Evolutionary conservation across 2,113 vertebrate genomes (phyloP), one percentile per base, ranked within the genome.

Genomic region (Charadrius vociferus): DNA sequence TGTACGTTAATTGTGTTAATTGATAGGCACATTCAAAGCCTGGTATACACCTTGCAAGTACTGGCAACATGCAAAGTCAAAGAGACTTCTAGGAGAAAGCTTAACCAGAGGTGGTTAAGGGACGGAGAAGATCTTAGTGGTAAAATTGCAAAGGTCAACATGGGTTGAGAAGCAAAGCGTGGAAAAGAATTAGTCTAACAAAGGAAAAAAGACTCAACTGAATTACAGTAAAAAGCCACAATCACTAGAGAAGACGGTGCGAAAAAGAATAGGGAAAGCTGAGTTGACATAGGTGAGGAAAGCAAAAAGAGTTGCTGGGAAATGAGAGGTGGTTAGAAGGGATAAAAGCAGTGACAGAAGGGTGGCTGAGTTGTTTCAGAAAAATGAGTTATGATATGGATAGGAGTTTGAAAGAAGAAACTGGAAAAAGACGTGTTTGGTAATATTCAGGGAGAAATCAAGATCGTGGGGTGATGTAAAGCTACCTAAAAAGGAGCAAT

Each of bases 151-250:
- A 67, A 80, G 84, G 47, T 81, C 74, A 77, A 6, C 45, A 8
- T 36, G 58, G 63, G 34, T 26, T 81, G 84, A 81, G 88, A 71
- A 65, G 63, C 47, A 71, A 71, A 81, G 63, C 4, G 49, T 47
- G 52, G 92, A 52, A 81, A 70, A 88, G 52, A 87, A 80, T 72
- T 65, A 75, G 62, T 80, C 79, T 93, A 32, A 91, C 62, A 91
- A 66, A 81, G 58, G 52, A 45, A 30, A 65, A 77, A 81, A 43
- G 68, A 18, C 58, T 84, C 36, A 45, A 30, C 26, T 36, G 49
- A 75, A 66, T 85, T 91, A 75, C 79, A 21, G 36, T n/a, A 37
- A n/a, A 91, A 47, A 61, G 68, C 39, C 62, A 50, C 39, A 50
- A 32, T 81, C 63, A 5, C 36, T 50, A 9, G 71, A 49, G 71